Base-by-base conservation (phyloP, 2,888 invertebrate species). In the Erebia palarica region DNA sequence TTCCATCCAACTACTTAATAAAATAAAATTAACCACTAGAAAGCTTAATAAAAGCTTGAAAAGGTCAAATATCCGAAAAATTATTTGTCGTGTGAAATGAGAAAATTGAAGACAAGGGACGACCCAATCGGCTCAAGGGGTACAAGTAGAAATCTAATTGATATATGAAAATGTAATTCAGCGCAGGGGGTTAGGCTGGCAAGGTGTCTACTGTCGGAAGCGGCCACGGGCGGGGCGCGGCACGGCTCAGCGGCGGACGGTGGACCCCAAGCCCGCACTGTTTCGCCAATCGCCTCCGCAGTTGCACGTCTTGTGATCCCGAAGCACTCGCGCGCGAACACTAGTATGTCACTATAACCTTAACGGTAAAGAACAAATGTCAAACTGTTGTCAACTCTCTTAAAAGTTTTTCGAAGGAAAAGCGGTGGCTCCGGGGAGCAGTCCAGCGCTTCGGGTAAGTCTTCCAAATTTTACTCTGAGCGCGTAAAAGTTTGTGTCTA, bases 401-500 rank as follows among this genome's bases (percentile, higher is more conserved):
- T 77, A 79, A 90, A 89, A 87, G 84, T 87, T 81, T 78, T 86
- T 13, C 83, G 82, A 82, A 87, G 82, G 81, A 81, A 81, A 71
- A 79, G 84, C 76, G 84, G 83, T 66, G 80, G 75, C 75, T 76
- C 81, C 75, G 86, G 85, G 49, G 76, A 75, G 69, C 81, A 83
- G 75, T 76, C 82, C 69, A 81, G 82, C 75, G 80, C 78, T 81
- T 86, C 85, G 72, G 89, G 92, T 92, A 68, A 89, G 92, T 86
- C 74, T 69, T 72, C 73, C 75, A 76, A 71, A 58, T 27, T 79
- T 78, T 76, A 80, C 75, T 79, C 76, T 80, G 80, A 79, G 82
- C 86, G 86, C 84, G 84, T 84, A 86, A 89, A 89, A 90, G 84
- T 89, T 90, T 88, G 79, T 80, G 81, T 76, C 36, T 69, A 75